phyloP scores from a whole-genome alignment of 1,140 invertebrate genomes.

The Eubasilissa regina region DNA sequence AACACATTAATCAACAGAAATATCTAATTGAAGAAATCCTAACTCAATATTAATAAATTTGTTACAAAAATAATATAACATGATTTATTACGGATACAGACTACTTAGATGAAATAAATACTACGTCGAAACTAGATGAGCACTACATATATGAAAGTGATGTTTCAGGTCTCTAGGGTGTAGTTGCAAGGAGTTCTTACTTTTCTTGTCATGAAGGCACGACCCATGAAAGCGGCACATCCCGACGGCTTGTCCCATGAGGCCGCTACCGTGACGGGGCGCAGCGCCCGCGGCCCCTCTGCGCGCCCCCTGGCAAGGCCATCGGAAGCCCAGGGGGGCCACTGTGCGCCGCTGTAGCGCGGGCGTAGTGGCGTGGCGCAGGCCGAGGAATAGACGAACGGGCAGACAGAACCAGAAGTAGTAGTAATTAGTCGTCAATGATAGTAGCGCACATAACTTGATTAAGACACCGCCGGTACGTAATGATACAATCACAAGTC shows the following conservation, averaged over 20 bases:
- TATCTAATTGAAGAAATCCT: too few species aligned
- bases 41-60: too few species aligned
- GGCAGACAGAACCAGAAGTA: too few species aligned
- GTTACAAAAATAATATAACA: too few species aligned
- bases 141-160: constrained; percentile 1
- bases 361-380: constrained; percentile 14
- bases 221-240: constrained; percentile 78
- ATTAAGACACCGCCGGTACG: too few species aligned
- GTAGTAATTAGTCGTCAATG: too few species aligned
- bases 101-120: too few species aligned
- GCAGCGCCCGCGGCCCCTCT: constrained; percentile 77
- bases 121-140: neutral
- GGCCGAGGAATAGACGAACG: neutral
- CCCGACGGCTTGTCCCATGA: constrained; percentile 78
- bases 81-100: too few species aligned
- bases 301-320: constrained; percentile 73
- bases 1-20: too few species aligned
- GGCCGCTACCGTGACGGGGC: constrained; percentile 77
- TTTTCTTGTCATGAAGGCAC: constrained; percentile 77
- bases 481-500: too few species aligned
- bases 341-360: constrained; percentile 37
- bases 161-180: neutral
- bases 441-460: too few species aligned
- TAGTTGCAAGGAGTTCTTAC: constrained; percentile 65
- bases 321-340: constrained; percentile 45